phyloP scores from a whole-genome alignment of 2,888 invertebrate genomes.

The Tinea trinotella region DNA sequence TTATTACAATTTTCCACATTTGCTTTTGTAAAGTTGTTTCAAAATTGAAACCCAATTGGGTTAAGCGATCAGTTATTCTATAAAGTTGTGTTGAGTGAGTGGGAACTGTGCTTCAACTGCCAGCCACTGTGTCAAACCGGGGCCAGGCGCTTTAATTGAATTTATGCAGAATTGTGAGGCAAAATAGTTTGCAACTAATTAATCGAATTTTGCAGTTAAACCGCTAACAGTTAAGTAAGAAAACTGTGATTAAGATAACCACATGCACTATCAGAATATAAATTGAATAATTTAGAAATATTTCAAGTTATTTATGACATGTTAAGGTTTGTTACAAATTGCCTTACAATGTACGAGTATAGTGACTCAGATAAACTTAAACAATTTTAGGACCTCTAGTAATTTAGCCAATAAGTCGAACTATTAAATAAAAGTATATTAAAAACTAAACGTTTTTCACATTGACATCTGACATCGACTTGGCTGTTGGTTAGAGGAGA shows the following conservation, averaged over 20 bases:
- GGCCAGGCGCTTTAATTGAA: constrained; percentile 48
- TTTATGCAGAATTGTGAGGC: constrained; percentile 53
- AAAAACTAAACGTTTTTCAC: too few relatives aligned
- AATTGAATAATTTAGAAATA: background rate
- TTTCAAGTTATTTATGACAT: background rate
- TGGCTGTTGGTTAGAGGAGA: too few relatives aligned
- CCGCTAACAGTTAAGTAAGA: constrained; percentile 7
- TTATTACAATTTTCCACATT: background rate
- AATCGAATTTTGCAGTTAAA: constrained; percentile 43
- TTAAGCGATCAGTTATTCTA: constrained; percentile 49
- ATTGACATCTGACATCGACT: too few relatives aligned
- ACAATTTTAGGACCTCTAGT: too few relatives aligned
- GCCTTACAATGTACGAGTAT: too few relatives aligned
- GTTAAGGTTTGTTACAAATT: too few relatives aligned
- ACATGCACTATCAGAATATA: background rate
- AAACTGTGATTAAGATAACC: constrained; percentile 9
- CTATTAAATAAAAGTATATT: too few relatives aligned
- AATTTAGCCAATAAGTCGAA: too few relatives aligned
- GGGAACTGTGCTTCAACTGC: constrained; percentile 29
- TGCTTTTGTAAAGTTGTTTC: constrained; percentile 1
- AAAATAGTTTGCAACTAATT: constrained; percentile 57
- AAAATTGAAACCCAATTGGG: constrained; percentile 29
- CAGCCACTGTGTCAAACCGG: constrained; percentile 22
- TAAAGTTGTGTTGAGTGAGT: constrained; percentile 41
- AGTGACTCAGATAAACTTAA: too few relatives aligned